Evolutionary conservation across 2,888 invertebrate species (phyloP), one percentile per base, ranked within the genome.

Genomic region (Boloria euphrosyne): DNA sequence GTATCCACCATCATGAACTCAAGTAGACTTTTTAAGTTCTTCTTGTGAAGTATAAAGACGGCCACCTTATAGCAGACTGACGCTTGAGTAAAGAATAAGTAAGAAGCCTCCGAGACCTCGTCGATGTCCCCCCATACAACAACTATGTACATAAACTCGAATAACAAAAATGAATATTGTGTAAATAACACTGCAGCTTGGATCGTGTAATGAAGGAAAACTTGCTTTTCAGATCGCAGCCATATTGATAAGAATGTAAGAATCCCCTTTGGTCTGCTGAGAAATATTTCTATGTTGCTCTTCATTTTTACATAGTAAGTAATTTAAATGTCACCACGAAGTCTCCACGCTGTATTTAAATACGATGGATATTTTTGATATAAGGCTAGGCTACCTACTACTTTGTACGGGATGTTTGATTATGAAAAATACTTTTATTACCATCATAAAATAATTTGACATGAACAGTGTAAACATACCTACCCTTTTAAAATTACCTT

Each of bases 21-120:
- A 16, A 89, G 55, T 13, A 90, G 65, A 0, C 74, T 46, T 1
- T 71, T 65, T 14, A 90, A 69, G 65, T 77, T 80, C 0, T 75
- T 76, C 70, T 84, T 83, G 62, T 85, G 82, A 0, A 81, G 44
- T 55, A 87, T 70, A 62, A 89, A 87, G 16, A 82, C 82, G 0
- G 87, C 86, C 0, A 80, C 77, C 69, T 91, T 91, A 49, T 85
- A 86, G 62, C 89, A 90, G 2, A 88, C 74, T 0, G 87, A 86
- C 0, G 87, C 88, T 67, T 89, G 87, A 0, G 91, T 88, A 69
- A 90, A 90, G 0, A 90, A 73, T 61, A 91, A 71, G 62, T 85
- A 87, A 0, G 87, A 87, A 0, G 86, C 87, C 63, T 89, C 87
- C 0, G 89, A 86, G 0, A 89, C 84, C 3, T 80, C 84, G 4